Evolutionary conservation across 1,140 invertebrate species (phyloP), one percentile per base, ranked within the genome.

Genomic region (Zaprionus capensis): DNA sequence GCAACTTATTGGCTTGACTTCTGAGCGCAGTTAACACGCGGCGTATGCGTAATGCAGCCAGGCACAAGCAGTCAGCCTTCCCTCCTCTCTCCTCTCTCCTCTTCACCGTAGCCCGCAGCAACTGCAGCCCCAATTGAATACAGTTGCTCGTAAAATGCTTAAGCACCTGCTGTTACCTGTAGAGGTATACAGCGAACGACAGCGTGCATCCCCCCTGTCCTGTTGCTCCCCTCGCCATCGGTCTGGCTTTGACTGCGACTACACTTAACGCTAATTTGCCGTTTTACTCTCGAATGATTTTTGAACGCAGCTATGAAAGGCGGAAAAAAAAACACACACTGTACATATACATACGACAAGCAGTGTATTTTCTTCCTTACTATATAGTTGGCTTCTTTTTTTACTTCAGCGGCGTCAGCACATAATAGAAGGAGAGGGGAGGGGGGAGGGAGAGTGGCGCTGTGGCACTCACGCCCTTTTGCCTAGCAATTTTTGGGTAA

Each of bases 21-120:
- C 83, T 87, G 87, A 87, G 83, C 83, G 74, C 84, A 88, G 86
- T 88, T 87, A 88, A 87, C 84, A 88, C 84, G 77, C 82, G 79
- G 79, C 79, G 82, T 85, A 86, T 85, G 76, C 82, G 82, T 85
- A 85, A 87, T 87, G 81, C 69, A 68, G 65, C 49, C 65, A 63
- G 63, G 51, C 69, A 81, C 79, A 81, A 85, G 44, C 20, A 67
- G 78, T 31, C 71, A 82, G 66, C 57, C 71, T 17, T 7, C 11
- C 17, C 0, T 11, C 9, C 17, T 11, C 14, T 9, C 31, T 11
- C 9, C 17, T 12, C 68, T 4, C 20, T 2, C 4, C 9, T 12
- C n/a, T 6, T n/a, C 14, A 4, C 38, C 0, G 28, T n/a, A 20
- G 46, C 20, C 46, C 20, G 11, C 20, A 24, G 55, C 49, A 67